phyloP scores from a whole-genome alignment of 2,113 vertebrate species.

The Acanthochromis polyacanthus region DNA sequence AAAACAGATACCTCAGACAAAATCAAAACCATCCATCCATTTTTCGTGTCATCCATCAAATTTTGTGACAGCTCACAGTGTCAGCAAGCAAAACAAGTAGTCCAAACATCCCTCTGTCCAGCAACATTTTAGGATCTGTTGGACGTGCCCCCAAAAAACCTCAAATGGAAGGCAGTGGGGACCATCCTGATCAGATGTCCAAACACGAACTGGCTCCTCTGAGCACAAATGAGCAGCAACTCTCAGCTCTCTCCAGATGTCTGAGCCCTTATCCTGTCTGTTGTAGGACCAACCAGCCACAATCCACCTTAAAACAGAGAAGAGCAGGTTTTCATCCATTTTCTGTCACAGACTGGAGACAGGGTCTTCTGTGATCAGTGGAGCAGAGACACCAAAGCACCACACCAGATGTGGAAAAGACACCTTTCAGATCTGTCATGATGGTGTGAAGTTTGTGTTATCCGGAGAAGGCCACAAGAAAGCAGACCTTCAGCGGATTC shows the following conservation, averaged over 20 bases:
- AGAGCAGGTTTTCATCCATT: too few relatives aligned
- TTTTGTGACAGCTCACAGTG: slow-evolving; percentile 7
- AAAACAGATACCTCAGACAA: neutral
- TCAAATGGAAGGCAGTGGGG: neutral
- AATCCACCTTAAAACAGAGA: too few relatives aligned
- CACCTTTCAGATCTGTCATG: too few relatives aligned
- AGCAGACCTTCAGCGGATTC: too few relatives aligned
- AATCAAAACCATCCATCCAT: neutral
- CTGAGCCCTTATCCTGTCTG: too few relatives aligned
- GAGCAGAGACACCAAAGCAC: too few relatives aligned
- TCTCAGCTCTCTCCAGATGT: neutral
- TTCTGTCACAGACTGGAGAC: too few relatives aligned
- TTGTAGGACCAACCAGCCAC: neutral
- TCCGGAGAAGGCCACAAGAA: too few relatives aligned
- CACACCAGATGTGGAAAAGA: too few relatives aligned
- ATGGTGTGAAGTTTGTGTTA: too few relatives aligned
- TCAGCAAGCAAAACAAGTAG: neutral
- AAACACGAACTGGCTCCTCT: neutral
- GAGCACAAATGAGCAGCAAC: neutral
- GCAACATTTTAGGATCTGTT: neutral
- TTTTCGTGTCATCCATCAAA: neutral
- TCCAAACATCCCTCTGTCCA: neutral
- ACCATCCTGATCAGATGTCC: neutral
- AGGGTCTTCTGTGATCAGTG: too few relatives aligned
- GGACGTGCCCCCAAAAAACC: neutral